Evolutionary conservation across 2,888 invertebrate species (phyloP), one percentile per base, ranked within the genome.

Genomic region (Ochropleura plecta): DNA sequence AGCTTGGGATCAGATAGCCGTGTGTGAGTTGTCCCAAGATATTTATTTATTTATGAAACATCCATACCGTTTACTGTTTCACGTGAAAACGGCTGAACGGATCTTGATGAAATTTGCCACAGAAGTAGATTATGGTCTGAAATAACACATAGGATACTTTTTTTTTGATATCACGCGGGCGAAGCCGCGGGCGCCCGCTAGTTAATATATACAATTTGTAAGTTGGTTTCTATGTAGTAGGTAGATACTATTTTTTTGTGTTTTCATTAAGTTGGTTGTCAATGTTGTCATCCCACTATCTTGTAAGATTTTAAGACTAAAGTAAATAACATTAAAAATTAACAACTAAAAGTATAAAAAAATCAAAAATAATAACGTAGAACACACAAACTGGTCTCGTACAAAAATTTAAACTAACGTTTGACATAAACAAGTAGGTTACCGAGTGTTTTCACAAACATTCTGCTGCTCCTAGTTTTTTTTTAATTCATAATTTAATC

Each of bases 401-500:
- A 48, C 3, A 20, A 42, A 9, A 48, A 62, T 59, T 30, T 53
- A 53, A 62, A 53, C 73, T 42, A 44, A 81, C 44, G 0, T 63
- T 46, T 55, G 55, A 57, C 81, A 57, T 30, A 57, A 51, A 74
- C 57, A 81, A 74, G 0, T 76, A 57, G 62, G 75, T 76, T 74
- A 74, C 62, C 12, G n/a, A 20, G 49, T 81, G 5, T 44, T 55
- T 63, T 74, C 14, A 46, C 40, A 63, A 73, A 76, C 8, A 76
- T 49, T 73, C 18, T 8, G 18, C n/a, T 14, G 10, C 18, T 62
- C 8, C 18, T 30, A 44, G 20, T 80, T 20, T 44, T 80, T 30
- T 30, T 30, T 12, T 12, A 49, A 80, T 55, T 73, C 62, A 74
- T 76, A 81, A 55, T 49, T 73, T 18, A 73, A 55, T 44, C 44